These are phyloP conservation scores for Pandemis cinnamomeana DNA, from an alignment of 2,888 invertebrate species.

Conservation along the genomic window DNA sequence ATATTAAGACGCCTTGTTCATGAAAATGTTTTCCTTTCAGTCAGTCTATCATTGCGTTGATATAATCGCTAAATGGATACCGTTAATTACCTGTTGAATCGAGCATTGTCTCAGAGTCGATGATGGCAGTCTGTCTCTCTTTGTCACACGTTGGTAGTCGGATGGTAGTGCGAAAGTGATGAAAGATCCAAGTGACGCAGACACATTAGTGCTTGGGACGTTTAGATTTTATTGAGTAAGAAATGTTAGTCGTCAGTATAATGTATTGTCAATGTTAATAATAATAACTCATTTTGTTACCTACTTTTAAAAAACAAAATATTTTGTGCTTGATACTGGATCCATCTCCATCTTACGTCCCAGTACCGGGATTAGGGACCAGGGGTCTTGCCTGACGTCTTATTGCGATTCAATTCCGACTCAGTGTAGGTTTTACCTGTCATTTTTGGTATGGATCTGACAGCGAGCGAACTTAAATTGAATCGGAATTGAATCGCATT, in stretches of 20 bases:
- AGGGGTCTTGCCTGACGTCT: no score
- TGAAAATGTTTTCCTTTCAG: slow-evolving; percentile 3
- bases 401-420: no score
- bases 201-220: neutral
- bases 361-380: no score
- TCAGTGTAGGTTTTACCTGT: no score
- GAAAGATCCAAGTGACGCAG: neutral
- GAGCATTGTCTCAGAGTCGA: slow-evolving; percentile 32
- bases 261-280: neutral
- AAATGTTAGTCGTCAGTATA: neutral
- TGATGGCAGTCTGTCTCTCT: slow-evolving; percentile 1
- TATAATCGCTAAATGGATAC: slow-evolving; percentile 28
- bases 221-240: neutral
- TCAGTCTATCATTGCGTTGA: slow-evolving; percentile 14
- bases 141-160: slow-evolving; percentile 4
- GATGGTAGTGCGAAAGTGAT: slow-evolving; percentile 14
- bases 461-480: no score
- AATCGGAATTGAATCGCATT: no score
- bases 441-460: no score
- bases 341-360: no score
- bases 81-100: slow-evolving; percentile 37
- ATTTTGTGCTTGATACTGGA: no score
- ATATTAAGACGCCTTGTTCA: no score
- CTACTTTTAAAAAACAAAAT: no score
- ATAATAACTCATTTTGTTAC: neutral